Percentiles rank a stretch among this genome's conserved stretches.
Conservation (phyloP, 2,797 vertebrate genomes). For the Anguilla megastoma region DNA sequence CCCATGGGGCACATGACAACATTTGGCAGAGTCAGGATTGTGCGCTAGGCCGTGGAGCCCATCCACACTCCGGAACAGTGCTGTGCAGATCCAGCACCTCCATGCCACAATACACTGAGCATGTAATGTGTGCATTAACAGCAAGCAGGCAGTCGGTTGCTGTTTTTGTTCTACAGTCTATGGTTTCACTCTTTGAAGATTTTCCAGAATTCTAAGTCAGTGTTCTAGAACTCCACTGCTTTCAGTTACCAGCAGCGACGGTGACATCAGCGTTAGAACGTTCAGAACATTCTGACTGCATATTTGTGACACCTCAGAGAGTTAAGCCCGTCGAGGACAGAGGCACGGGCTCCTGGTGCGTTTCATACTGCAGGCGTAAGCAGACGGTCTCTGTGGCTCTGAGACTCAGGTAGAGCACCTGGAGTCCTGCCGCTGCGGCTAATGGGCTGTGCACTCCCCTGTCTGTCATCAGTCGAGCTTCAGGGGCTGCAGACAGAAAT, state of each 20-base stretch:
- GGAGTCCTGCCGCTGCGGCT: not conserved
- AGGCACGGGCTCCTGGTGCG: not conserved
- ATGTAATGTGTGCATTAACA: not conserved
- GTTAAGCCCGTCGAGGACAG: not conserved
- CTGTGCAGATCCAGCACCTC: no score
- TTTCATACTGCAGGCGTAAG: not conserved
- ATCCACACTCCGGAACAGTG: not conserved
- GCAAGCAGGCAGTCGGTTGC: not conserved
- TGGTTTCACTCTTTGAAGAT: no score
- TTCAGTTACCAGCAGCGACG: no score
- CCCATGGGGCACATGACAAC: not conserved
- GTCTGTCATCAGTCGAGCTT: not conserved
- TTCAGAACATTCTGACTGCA: no score
- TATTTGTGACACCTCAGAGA: no score
- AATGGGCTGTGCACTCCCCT: not conserved
- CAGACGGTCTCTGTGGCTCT: not conserved
- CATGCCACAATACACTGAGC: not conserved
- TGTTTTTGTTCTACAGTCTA: not conserved
- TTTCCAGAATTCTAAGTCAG: no score
- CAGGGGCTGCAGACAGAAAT: not conserved
- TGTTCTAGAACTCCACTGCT: no score
- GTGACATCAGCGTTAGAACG: no score
- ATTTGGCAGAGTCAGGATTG: not conserved
- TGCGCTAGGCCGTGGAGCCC: not conserved
- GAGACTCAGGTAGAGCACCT: not conserved